phyloP scores from a whole-genome alignment of 2,888 invertebrate species.

The Melanotus villosus region DNA sequence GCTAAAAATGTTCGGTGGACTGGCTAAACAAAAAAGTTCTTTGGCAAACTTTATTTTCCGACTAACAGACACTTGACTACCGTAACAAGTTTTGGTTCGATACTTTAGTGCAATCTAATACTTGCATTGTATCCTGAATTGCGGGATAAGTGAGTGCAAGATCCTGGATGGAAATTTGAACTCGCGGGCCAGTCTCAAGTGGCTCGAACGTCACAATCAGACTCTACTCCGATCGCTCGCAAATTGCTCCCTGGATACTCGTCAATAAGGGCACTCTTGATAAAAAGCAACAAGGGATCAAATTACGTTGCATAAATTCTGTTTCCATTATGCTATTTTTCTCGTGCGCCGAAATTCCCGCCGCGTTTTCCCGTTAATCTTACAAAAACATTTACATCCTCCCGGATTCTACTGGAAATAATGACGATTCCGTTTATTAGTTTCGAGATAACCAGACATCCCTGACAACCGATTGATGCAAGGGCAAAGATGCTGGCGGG shows the following conservation, averaged over 20 bases:
- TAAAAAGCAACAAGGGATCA: conserved; percentile 49
- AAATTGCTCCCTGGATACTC: conserved; percentile 43
- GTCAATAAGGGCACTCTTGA: conserved; percentile 44
- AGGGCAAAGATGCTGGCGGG: conserved; percentile 28
- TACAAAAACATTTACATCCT: conserved; percentile 19
- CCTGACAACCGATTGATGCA: conserved; percentile 23
- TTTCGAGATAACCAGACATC: background rate
- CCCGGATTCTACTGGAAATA: background rate
- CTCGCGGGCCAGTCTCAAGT: conserved; percentile 41
- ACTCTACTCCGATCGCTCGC: conserved; percentile 36
- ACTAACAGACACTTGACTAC: background rate
- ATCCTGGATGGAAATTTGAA: conserved; percentile 37
- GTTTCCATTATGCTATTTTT: conserved; percentile 19
- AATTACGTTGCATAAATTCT: conserved; percentile 41
- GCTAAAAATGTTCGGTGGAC: conserved; percentile 1
- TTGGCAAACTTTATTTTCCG: background rate
- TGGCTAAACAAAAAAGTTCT: background rate
- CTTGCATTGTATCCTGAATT: conserved; percentile 22
- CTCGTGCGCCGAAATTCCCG: background rate
- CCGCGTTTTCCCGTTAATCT: conserved; percentile 14
- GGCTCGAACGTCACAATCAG: conserved; percentile 37
- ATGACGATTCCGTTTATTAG: conserved; percentile 21
- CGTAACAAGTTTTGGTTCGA: conserved; percentile 4
- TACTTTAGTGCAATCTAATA: conserved; percentile 21
- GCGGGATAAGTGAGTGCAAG: conserved; percentile 19